These are phyloP conservation scores for Rhysida immarginata DNA, from an alignment of 1,140 invertebrate genomes.

Conservation along the genomic window DNA sequence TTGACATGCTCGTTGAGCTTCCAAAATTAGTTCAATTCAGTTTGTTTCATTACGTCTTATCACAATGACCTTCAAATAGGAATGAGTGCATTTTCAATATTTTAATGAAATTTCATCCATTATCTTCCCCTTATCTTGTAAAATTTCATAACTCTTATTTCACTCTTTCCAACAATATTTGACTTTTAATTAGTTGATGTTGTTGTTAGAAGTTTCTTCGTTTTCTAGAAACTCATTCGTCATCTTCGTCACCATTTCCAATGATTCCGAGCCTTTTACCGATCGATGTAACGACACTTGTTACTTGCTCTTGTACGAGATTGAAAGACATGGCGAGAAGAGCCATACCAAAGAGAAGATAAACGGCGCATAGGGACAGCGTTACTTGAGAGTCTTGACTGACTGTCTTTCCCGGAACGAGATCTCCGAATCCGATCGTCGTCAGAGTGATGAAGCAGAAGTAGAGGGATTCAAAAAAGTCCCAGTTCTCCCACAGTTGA, in stretches of 20 bases:
- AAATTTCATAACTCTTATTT: too few species aligned
- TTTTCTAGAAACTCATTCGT: too few species aligned
- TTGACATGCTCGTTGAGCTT: too few species aligned
- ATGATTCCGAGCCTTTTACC: slow-evolving; percentile 69
- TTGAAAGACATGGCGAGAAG: slow-evolving; percentile 97
- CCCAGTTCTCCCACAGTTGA: slow-evolving; percentile 56
- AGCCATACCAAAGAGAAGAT: slow-evolving; percentile 90
- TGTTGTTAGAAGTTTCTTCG: too few species aligned
- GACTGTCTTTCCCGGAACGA: slow-evolving; percentile 69
- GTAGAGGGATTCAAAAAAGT: slow-evolving; percentile 76
- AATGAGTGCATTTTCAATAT: too few species aligned
- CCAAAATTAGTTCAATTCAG: too few species aligned
- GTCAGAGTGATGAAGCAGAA: slow-evolving; percentile 93
- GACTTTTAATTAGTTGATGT: too few species aligned
- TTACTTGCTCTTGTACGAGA: slow-evolving; percentile 82
- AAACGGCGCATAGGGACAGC: slow-evolving; percentile 75
- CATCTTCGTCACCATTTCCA: slow-evolving; percentile 39
- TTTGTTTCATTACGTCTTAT: too few species aligned
- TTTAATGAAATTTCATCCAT: too few species aligned
- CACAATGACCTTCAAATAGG: too few species aligned
- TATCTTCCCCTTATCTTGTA: too few species aligned
- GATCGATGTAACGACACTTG: slow-evolving; percentile 65
- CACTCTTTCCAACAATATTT: too few species aligned
- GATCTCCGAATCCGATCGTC: slow-evolving; percentile 86
- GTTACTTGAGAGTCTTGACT: slow-evolving; percentile 34